A percentile compares a stretch with the other conserved stretches of the same genome.
Evolutionary conservation across 2,113 vertebrate genomes (phyloP).

Genomic region (Paramormyrops kingsleyae): DNA sequence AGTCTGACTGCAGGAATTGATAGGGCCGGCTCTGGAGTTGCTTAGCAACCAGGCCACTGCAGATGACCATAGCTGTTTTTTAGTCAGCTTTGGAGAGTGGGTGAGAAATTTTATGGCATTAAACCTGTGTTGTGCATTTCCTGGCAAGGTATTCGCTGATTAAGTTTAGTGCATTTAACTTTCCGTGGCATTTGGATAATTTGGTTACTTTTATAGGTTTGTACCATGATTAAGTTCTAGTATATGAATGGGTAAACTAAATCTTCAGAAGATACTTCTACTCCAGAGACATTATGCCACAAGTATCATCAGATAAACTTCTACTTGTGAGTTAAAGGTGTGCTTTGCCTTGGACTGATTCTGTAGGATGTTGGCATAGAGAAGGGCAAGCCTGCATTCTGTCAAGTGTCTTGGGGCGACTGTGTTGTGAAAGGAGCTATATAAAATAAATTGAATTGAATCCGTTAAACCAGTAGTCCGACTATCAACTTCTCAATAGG

Average conservation of each 20-base stretch:
- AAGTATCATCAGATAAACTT: neutral
- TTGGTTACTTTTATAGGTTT: neutral
- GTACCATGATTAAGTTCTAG: neutral
- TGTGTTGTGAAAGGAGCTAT: neutral
- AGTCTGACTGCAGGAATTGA: slow-evolving; percentile 13
- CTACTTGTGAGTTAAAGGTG: neutral
- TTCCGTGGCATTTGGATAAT: neutral
- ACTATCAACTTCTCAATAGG: neutral
- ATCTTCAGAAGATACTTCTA: neutral
- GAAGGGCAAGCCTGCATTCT: neutral
- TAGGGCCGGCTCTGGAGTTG: slow-evolving; percentile 12
- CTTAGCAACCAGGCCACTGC: slow-evolving; percentile 19
- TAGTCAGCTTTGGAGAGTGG: neutral
- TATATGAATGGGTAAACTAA: neutral
- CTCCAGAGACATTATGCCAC: neutral
- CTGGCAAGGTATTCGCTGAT: neutral
- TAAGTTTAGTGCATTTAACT: neutral
- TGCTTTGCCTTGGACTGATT: neutral
- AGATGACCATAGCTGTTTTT: slow-evolving; percentile 7
- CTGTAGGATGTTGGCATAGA: neutral
- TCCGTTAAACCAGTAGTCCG: neutral
- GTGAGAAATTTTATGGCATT: slow-evolving; percentile 7
- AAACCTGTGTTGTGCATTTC: neutral
- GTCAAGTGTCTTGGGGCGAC: neutral
- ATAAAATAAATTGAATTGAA: neutral